Evolutionary conservation across 2,888 invertebrate genomes (phyloP).

Genomic region (Thumatha senex): DNA sequence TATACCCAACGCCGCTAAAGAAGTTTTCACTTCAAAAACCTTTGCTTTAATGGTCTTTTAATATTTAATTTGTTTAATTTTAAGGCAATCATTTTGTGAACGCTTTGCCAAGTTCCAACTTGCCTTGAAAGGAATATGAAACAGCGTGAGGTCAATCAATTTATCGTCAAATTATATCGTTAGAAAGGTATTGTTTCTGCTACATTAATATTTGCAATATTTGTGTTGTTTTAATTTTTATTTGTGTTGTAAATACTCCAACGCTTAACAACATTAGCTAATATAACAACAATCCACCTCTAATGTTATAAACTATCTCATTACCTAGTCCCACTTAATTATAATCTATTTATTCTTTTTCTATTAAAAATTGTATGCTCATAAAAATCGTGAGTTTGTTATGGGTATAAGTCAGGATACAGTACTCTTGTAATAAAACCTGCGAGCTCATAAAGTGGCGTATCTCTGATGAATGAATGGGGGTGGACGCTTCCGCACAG

Average conservation of each 20-base stretch:
- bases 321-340: slow-evolving; percentile 4
- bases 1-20: no score
- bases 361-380: slow-evolving; percentile 56
- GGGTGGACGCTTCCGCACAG: slow-evolving; percentile 35
- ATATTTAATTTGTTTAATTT: slow-evolving; percentile 76
- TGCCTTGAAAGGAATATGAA: slow-evolving; percentile 45
- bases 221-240: no score
- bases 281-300: slow-evolving; percentile 21
- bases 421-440: slow-evolving; percentile 65
- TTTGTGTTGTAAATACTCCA: slow-evolving; percentile 17
- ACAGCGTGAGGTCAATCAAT: slow-evolving; percentile 17
- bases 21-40: no score
- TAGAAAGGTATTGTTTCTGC: not conserved
- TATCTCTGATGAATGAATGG: slow-evolving; percentile 58
- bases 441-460: slow-evolving; percentile 66
- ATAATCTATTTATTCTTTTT: slow-evolving; percentile 37
- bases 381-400: slow-evolving; percentile 54
- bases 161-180: not conserved
- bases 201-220: slow-evolving; percentile 16
- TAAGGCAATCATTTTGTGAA: slow-evolving; percentile 49
- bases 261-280: slow-evolving; percentile 26
- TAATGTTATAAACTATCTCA: not conserved
- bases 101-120: slow-evolving; percentile 46
- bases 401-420: slow-evolving; percentile 59
- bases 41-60: slow-evolving; percentile 69